A percentile compares a stretch with the other conserved stretches of the same genome.
These are phyloP conservation scores for Cactoblastis cactorum DNA, from an alignment of 2,888 invertebrate species.

Conservation along the genomic window DNA sequence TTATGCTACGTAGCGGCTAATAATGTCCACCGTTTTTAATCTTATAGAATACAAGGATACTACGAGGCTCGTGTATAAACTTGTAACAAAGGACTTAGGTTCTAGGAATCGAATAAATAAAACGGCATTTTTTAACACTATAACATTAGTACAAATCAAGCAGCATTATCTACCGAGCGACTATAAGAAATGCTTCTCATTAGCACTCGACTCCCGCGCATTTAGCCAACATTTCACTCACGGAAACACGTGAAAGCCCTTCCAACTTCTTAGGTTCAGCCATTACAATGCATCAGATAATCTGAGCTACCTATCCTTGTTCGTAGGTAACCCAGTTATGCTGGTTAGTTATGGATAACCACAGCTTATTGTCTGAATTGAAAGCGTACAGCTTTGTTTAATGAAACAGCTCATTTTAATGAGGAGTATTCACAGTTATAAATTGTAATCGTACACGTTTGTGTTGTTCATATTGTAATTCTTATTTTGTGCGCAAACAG, in stretches of 20 bases:
- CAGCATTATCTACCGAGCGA: background rate
- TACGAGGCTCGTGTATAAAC: background rate
- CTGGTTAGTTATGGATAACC: conserved; percentile 12
- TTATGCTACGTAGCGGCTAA: background rate
- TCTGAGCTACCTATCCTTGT: conserved; percentile 1
- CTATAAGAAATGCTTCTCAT: conserved; percentile 23
- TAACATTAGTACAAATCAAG: background rate
- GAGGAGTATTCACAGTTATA: background rate
- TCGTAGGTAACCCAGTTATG: conserved; percentile 1
- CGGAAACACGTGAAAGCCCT: conserved; percentile 19
- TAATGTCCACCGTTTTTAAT: background rate
- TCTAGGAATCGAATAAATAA: too few relatives aligned
- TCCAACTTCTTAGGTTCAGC: background rate
- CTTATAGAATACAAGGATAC: background rate
- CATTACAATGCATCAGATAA: conserved; percentile 1
- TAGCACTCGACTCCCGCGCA: conserved; percentile 37
- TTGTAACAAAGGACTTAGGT: too few relatives aligned
- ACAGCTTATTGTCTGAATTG: conserved; percentile 11
- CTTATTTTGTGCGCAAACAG: too few relatives aligned
- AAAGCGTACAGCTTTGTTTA: background rate
- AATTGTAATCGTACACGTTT: background rate
- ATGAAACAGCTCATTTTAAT: conserved; percentile 4
- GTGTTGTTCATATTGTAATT: background rate
- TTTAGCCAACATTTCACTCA: conserved; percentile 34
- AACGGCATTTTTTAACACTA: too few relatives aligned